phyloP scores from a whole-genome alignment of 2,888 invertebrate species.

The Melipona beecheii region DNA sequence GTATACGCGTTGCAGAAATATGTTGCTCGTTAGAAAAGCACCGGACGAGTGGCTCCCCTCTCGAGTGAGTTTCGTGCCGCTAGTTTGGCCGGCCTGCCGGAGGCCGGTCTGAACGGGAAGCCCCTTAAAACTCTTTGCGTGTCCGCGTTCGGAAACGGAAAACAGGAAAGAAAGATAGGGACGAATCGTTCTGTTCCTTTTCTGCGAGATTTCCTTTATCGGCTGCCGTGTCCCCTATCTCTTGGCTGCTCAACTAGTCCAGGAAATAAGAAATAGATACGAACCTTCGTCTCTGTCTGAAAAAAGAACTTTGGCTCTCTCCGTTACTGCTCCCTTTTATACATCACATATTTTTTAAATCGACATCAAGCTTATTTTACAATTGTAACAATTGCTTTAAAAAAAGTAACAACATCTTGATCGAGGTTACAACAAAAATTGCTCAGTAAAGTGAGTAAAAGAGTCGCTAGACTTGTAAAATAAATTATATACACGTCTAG shows the following conservation, averaged over 20 bases:
- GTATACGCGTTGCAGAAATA: constrained; percentile 33
- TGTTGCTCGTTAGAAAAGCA: constrained; percentile 42
- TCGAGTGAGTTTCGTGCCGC: constrained; percentile 30
- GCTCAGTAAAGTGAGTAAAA: too few relatives aligned
- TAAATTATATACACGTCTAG: too few relatives aligned
- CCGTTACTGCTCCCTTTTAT: neutral
- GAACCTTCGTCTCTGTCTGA: neutral
- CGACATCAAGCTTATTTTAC: too few relatives aligned
- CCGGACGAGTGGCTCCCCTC: constrained; percentile 13
- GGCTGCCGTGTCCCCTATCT: constrained; percentile 21
- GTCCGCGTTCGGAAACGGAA: constrained; percentile 62
- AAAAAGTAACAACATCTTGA: too few relatives aligned
- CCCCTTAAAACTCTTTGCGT: constrained; percentile 78
- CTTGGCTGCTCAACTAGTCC: neutral
- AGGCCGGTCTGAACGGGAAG: constrained; percentile 64
- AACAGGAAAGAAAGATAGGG: constrained; percentile 27
- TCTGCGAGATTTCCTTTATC: constrained; percentile 49
- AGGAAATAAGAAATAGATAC: neutral
- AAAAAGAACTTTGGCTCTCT: neutral
- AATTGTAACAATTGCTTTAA: too few relatives aligned
- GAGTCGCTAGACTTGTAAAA: too few relatives aligned
- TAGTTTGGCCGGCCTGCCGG: constrained; percentile 30
- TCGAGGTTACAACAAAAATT: too few relatives aligned
- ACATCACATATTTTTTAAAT: too few relatives aligned
- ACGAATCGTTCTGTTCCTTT: neutral